Base-by-base conservation (phyloP, 2,797 vertebrate species). In the Petrocephalus sullivani region DNA sequence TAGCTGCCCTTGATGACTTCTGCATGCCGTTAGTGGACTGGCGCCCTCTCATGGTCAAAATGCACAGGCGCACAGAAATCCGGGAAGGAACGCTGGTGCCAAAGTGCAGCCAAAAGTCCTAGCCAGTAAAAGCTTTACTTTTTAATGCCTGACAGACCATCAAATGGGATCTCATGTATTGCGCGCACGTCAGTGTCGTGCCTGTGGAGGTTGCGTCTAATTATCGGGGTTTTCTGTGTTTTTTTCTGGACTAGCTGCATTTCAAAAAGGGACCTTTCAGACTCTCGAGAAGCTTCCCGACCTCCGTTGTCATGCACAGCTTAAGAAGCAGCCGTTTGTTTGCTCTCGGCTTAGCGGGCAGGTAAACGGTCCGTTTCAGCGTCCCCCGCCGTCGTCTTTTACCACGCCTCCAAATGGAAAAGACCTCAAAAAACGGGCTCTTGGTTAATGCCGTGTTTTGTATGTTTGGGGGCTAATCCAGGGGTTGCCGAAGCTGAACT, bases 11-110 rank as follows among this genome's bases (percentile, higher is more conserved):
- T 78, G 16, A 41, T 33, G 28, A 78, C 16, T 75, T 78, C 37
- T n/a, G 33, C 57, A 23, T 56, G 54, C 71, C 19, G 56, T 86
- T 51, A 86, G 67, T 37, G 16, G 41, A 21, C 33, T 87, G 61
- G 88, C 71, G 19, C 88, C 88, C 84, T 58, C 88, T 89, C 46
- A 61, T 87, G 88, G 61, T 78, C 16, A 81, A 81, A 64, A 5
- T 85, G 51, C 28, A 28, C 28, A 28, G 28, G 81, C 54, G 23
- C 58, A 49, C 54, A 49, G 33, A 37, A 19, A 14, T 83, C 33
- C 33, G 75, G 16, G 57, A 61, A 61, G 84, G 84, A 33, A 53
- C 16, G 16, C 84, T 16, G 23, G 54, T 16, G 51, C 14, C 14
- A 28, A 56, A 85, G 3, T 53, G 9, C 49, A 46, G 16, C 12